phyloP scores from a whole-genome alignment of 2,888 invertebrate genomes.

The Mayetiola destructor region DNA sequence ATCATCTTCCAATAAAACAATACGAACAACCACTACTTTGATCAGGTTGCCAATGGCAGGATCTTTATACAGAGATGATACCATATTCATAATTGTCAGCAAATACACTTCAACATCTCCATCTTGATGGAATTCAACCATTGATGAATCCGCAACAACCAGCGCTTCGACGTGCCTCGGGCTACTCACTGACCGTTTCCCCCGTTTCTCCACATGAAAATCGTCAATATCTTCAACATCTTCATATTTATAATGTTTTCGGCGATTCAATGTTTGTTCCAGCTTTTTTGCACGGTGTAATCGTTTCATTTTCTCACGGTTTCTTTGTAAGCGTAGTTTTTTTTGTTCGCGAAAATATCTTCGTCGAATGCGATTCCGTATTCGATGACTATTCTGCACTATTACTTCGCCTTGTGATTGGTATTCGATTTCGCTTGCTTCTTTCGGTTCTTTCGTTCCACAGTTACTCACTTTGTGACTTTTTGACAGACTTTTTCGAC shows the following conservation, averaged over 20 bases:
- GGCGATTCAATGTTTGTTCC: conserved; percentile 23
- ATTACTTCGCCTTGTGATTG: conserved; percentile 38
- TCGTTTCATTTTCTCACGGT: conserved; percentile 23
- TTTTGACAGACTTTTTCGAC: conserved; percentile 35
- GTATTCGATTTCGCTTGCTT: conserved; percentile 45
- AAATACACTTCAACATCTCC: conserved; percentile 73
- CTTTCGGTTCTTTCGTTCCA: conserved; percentile 41
- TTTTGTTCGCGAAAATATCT: background rate
- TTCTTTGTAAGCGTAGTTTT: conserved; percentile 25
- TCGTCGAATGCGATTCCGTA: conserved; percentile 25
- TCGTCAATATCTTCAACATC: conserved; percentile 14
- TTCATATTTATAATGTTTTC: conserved; percentile 19
- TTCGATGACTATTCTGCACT: conserved; percentile 34
- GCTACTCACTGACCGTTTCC: conserved; percentile 53
- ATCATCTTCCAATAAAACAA: conserved; percentile 57
- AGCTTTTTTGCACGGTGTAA: conserved; percentile 20
- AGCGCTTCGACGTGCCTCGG: conserved; percentile 71
- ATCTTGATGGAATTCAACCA: conserved; percentile 72
- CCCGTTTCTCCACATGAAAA: conserved; percentile 27
- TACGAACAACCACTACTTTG: conserved; percentile 76
- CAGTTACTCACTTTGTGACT: conserved; percentile 36
- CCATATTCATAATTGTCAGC: conserved; percentile 88
- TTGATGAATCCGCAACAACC: conserved; percentile 73
- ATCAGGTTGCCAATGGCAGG: conserved; percentile 82
- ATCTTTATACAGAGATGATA: conserved; percentile 68